These are phyloP conservation scores for Gorsachius goisagi DNA, from an alignment of 2,113 vertebrate genomes.

Conservation along the genomic window DNA sequence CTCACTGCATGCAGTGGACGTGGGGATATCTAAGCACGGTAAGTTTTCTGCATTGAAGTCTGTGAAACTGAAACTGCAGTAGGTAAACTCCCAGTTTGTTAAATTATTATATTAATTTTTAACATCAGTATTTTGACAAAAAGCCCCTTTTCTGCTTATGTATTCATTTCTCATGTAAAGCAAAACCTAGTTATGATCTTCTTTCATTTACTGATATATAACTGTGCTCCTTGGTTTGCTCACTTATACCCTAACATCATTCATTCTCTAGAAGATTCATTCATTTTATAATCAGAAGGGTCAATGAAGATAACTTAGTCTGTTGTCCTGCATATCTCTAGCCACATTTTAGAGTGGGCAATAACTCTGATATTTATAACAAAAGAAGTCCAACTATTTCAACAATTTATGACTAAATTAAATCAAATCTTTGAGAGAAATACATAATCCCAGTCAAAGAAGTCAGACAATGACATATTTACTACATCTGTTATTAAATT, in stretches of 20 bases:
- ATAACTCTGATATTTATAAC: not conserved
- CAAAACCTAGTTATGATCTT: not conserved
- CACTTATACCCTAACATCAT: not conserved
- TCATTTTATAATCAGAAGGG: not conserved
- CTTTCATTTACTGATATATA: not conserved
- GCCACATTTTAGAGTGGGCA: not conserved
- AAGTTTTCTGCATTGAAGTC: not conserved
- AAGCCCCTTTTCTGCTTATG: not conserved
- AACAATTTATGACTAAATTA: not conserved
- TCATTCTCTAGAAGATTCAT: not conserved
- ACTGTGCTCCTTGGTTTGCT: not conserved
- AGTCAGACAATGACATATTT: not conserved
- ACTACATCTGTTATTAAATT: not conserved
- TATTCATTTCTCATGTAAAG: not conserved
- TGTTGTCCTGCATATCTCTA: not conserved
- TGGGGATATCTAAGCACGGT: not conserved
- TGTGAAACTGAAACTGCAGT: not conserved
- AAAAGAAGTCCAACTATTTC: not conserved
- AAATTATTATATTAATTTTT: not conserved
- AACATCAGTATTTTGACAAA: not conserved
- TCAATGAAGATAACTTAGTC: not conserved
- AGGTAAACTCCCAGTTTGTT: not conserved
- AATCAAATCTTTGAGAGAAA: not conserved
- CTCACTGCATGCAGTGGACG: accelerated
- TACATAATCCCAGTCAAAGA: not conserved